These are phyloP conservation scores for Liopterus haemorrhoidalis DNA, from an alignment of 2,888 invertebrate genomes.

Conservation along the genomic window DNA sequence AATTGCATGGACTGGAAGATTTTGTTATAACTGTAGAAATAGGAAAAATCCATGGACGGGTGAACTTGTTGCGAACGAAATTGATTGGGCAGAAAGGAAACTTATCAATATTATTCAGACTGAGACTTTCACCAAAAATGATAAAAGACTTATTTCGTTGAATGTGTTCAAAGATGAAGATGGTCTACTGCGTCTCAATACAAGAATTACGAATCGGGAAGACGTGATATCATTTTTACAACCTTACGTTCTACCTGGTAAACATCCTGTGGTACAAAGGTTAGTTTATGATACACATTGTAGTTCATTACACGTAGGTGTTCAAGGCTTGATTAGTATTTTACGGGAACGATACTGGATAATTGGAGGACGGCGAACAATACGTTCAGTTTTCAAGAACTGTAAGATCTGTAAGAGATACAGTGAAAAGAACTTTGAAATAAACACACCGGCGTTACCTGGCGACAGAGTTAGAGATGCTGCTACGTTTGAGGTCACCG, in stretches of 20 bases:
- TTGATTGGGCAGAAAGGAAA: constrained; percentile 4
- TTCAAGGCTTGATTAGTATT: constrained; percentile 26
- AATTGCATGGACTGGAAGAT: constrained; percentile 27
- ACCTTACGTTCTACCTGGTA: constrained; percentile 33
- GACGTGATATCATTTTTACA: constrained; percentile 29
- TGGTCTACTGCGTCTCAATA: constrained; percentile 29
- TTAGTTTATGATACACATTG: constrained; percentile 24
- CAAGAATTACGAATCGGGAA: constrained; percentile 23
- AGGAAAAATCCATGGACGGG: constrained; percentile 11
- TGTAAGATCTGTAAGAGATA: constrained; percentile 31
- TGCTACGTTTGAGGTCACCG: constrained; percentile 35
- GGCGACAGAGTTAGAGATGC: constrained; percentile 34
- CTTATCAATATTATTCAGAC: constrained; percentile 5
- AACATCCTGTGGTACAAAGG: constrained; percentile 30
- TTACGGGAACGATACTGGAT: constrained; percentile 32
- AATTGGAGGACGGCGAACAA: constrained; percentile 27
- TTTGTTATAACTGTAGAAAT: constrained; percentile 9
- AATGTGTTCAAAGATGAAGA: constrained; percentile 23
- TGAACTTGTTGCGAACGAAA: constrained; percentile 7
- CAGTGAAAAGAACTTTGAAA: constrained; percentile 26
- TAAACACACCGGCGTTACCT: constrained; percentile 33
- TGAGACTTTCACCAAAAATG: constrained; percentile 20
- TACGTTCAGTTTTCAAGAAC: constrained; percentile 24
- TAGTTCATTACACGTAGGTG: constrained; percentile 15
- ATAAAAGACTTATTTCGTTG: constrained; percentile 20